Conservation (phyloP, 2,888 invertebrate species). For the Argyresthia albistria region DNA sequence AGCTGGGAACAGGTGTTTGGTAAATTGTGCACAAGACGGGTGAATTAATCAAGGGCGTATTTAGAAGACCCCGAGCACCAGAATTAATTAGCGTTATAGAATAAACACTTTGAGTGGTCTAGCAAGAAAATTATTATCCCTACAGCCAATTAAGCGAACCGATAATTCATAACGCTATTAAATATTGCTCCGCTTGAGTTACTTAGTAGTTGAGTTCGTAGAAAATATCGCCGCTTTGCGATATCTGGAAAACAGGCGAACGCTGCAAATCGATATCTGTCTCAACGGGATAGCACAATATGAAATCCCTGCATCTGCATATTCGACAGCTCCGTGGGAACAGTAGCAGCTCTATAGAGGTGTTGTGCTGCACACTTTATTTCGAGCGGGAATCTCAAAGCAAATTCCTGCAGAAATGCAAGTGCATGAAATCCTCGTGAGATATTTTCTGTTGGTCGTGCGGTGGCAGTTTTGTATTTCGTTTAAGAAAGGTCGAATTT, state of each 20-base stretch:
- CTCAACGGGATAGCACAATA: slow-evolving; percentile 1
- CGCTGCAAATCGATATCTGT: background rate
- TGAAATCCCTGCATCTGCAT: background rate
- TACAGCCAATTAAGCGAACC: no score
- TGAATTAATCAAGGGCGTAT: slow-evolving; percentile 1
- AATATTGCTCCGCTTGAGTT: no score
- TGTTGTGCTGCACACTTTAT: background rate
- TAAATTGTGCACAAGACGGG: slow-evolving; percentile 6
- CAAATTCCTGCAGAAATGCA: background rate
- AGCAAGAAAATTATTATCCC: no score
- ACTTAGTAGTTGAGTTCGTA: background rate
- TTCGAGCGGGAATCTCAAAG: slow-evolving; percentile 16
- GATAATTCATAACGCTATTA: no score
- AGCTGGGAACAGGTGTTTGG: slow-evolving; percentile 24
- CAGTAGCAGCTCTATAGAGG: background rate
- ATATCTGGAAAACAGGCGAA: background rate
- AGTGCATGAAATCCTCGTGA: background rate
- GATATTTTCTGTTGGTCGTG: background rate
- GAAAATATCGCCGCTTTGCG: background rate
- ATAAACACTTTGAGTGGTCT: no score
- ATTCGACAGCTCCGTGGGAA: background rate
- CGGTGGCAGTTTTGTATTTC: background rate
- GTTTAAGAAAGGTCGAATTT: background rate
- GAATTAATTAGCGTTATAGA: no score
- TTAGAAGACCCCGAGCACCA: no score